Conservation (phyloP, 2,888 invertebrate species). For the Caenorhabditis wallacei region DNA sequence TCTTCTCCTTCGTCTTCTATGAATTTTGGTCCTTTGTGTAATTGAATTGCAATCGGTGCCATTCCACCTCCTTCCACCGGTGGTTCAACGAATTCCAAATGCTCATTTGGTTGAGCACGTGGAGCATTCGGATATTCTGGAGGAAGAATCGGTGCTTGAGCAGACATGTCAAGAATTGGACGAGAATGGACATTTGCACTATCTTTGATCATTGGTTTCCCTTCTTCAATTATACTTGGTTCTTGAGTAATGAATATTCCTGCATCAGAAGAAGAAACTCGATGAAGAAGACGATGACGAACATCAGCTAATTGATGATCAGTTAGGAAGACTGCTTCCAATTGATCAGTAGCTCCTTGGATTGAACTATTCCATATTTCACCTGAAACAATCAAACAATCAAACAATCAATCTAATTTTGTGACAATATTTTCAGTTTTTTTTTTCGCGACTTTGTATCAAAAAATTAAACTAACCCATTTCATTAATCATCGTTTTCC, state of each 20-base stretch:
- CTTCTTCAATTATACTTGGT: conserved; percentile 46
- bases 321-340: conserved; percentile 69
- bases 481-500: conserved; percentile 57
- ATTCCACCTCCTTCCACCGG: conserved; percentile 34
- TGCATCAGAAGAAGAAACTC: background rate
- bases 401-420: background rate
- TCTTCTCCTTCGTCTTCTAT: background rate
- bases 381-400: conserved; percentile 33
- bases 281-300: conserved; percentile 44
- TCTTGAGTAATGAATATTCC: background rate
- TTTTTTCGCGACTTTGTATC: too few relatives aligned
- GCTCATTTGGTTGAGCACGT: conserved; percentile 50
- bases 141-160: conserved; percentile 51
- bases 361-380: conserved; percentile 43
- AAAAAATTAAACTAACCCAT: conserved; percentile 56
- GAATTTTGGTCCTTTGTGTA: background rate
- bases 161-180: conserved; percentile 66
- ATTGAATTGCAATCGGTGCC: conserved; percentile 16
- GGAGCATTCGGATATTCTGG: conserved; percentile 67
- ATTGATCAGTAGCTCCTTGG: conserved; percentile 47
- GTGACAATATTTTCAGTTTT: too few relatives aligned
- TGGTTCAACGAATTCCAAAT: conserved; percentile 56
- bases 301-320: conserved; percentile 52
- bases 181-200: conserved; percentile 66
- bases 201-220: conserved; percentile 66